These are phyloP conservation scores for Megalurothrips usitatus DNA, from an alignment of 2,888 invertebrate genomes.

Conservation along the genomic window DNA sequence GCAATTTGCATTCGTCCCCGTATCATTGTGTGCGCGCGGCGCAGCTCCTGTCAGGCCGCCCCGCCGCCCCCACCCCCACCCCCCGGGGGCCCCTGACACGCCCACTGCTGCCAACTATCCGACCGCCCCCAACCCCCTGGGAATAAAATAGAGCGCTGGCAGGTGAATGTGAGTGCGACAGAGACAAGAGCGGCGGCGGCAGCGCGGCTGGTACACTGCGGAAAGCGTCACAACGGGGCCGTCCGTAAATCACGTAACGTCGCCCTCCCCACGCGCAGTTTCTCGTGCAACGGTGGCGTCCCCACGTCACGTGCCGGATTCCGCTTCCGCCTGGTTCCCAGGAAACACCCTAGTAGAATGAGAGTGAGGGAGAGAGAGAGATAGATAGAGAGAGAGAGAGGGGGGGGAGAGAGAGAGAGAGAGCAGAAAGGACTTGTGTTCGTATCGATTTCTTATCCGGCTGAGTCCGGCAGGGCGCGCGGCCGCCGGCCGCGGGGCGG, in stretches of 20 bases:
- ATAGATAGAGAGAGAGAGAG: too few species aligned
- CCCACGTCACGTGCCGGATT: background rate
- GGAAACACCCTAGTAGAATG: background rate
- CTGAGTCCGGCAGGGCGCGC: background rate
- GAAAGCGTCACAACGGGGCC: background rate
- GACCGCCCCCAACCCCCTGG: conserved; percentile 2
- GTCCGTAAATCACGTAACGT: too few species aligned
- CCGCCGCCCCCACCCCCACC: background rate
- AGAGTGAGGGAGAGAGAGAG: too few species aligned
- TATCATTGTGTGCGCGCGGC: background rate
- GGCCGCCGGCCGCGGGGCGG: background rate
- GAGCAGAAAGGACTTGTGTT: background rate
- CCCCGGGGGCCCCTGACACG: background rate
- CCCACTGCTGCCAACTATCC: background rate
- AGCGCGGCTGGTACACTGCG: background rate
- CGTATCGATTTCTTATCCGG: background rate
- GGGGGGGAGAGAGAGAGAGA: too few species aligned
- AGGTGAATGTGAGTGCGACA: background rate
- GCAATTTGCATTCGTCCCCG: conserved; percentile 23
- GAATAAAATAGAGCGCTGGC: background rate
- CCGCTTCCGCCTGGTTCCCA: background rate
- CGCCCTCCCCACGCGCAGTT: background rate
- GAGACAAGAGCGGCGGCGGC: too few species aligned
- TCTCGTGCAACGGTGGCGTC: background rate
- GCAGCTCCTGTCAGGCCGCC: background rate